These are phyloP conservation scores for Malurus splendens DNA, from an alignment of 2,797 vertebrate genomes.

Conservation along the genomic window DNA sequence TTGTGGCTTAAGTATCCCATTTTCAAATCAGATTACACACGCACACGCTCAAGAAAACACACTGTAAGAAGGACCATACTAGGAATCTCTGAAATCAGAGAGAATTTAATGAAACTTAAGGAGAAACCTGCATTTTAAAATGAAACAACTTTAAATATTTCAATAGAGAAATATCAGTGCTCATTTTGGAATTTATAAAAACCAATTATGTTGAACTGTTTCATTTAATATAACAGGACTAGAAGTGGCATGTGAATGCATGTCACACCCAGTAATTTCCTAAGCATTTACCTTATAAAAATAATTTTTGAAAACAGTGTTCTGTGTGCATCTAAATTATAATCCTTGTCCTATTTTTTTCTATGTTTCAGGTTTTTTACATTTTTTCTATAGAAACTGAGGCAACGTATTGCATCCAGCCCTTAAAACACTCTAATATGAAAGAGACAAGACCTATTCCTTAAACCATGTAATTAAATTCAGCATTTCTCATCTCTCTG, in stretches of 20 bases:
- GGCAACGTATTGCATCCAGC: not conserved
- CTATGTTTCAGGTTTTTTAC: not conserved
- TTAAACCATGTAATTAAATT: conserved; percentile 9
- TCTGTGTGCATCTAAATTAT: not conserved
- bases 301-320: not conserved
- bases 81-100: not conserved
- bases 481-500: not conserved
- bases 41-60: not conserved
- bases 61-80: not conserved
- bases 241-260: not conserved
- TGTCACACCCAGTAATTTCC: not conserved
- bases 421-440: not conserved
- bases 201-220: not conserved
- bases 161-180: not conserved
- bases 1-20: not conserved
- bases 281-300: not conserved
- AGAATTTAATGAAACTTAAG: not conserved
- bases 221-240: not conserved
- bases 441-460: not conserved
- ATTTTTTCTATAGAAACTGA: not conserved
- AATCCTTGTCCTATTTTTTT: not conserved
- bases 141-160: not conserved
- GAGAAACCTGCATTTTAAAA: not conserved
- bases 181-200: not conserved
- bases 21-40: not conserved